A percentile compares a stretch with the other conserved stretches of the same genome.
Evolutionary conservation across 1,140 invertebrate species (phyloP).

Genomic region (Rhynchophorus ferrugineus): DNA sequence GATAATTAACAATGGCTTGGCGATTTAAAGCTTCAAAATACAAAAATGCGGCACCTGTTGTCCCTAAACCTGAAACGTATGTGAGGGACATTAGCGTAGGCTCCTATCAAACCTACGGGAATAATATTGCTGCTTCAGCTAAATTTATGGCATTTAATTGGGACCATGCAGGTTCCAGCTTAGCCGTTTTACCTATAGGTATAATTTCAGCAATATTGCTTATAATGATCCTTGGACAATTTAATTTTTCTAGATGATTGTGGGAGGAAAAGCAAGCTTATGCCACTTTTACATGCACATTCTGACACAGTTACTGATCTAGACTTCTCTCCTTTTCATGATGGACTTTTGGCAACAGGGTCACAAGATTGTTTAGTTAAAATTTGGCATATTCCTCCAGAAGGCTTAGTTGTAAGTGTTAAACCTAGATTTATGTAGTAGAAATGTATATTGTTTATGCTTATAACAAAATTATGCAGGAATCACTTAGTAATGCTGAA

Average conservation of each 20-base stretch:
- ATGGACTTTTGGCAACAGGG: slow-evolving; percentile 81
- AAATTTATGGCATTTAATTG: slow-evolving; percentile 91
- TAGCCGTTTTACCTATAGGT: slow-evolving; percentile 71
- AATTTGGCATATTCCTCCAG: slow-evolving; percentile 77
- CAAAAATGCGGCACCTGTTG: slow-evolving; percentile 91
- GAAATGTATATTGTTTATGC: too few species aligned
- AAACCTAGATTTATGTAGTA: too few species aligned
- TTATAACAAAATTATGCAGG: slow-evolving; percentile 36
- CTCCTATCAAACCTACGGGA: slow-evolving; percentile 86
- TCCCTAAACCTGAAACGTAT: slow-evolving; percentile 85
- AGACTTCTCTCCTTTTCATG: slow-evolving; percentile 91
- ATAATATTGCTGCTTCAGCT: slow-evolving; percentile 86
- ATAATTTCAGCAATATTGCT: not conserved
- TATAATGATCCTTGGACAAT: not conserved
- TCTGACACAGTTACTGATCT: slow-evolving; percentile 89
- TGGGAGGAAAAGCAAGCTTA: slow-evolving; percentile 76
- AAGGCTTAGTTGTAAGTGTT: slow-evolving; percentile 49
- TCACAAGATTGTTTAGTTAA: slow-evolving; percentile 87
- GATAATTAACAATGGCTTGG: slow-evolving; percentile 67
- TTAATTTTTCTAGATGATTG: slow-evolving; percentile 53
- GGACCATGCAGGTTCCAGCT: slow-evolving; percentile 76
- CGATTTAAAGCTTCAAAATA: slow-evolving; percentile 95
- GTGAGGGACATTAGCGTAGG: slow-evolving; percentile 83
- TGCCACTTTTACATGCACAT: slow-evolving; percentile 76
- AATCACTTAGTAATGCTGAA: slow-evolving; percentile 71